These are phyloP conservation scores for Brachionus sp. DNA, from an alignment of 1,140 invertebrate genomes.

Conservation along the genomic window DNA sequence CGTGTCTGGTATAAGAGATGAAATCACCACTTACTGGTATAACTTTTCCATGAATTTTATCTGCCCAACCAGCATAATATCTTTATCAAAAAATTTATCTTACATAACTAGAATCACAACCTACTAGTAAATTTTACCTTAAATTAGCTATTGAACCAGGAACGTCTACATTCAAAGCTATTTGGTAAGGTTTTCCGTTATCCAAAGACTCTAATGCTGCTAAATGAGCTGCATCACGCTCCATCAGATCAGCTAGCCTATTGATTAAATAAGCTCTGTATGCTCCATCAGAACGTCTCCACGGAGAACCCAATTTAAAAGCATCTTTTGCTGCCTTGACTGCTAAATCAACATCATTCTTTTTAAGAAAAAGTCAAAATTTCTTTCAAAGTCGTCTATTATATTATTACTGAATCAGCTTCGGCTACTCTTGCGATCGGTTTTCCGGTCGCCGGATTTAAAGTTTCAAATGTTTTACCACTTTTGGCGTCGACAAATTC, in stretches of 20 bases:
- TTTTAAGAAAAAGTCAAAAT: conserved; percentile 50
- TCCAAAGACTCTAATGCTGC: conserved; percentile 78
- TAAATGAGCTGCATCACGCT: conserved; percentile 69
- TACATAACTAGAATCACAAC: no score
- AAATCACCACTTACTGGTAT: conserved; percentile 79
- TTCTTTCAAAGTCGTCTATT: background rate
- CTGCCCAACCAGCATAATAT: conserved; percentile 75
- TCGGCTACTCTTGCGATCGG: conserved; percentile 76
- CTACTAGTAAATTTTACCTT: conserved; percentile 44
- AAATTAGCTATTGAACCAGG: background rate
- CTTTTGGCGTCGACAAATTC: conserved; percentile 77
- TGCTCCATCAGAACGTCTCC: conserved; percentile 75
- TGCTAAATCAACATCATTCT: conserved; percentile 70
- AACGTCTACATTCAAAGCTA: conserved; percentile 52
- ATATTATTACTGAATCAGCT: conserved; percentile 62
- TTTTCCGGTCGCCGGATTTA: conserved; percentile 76
- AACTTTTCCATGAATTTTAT: conserved; percentile 84
- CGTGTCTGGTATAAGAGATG: conserved; percentile 84
- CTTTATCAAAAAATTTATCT: conserved; percentile 47
- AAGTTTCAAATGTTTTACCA: conserved; percentile 80
- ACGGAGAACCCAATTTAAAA: conserved; percentile 70
- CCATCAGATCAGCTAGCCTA: conserved; percentile 72
- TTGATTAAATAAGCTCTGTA: conserved; percentile 67
- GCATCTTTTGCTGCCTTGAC: conserved; percentile 72
- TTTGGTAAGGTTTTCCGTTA: conserved; percentile 77